A percentile compares a stretch with the other conserved stretches of the same genome.
Conservation (phyloP, 2,113 vertebrate species). For the Myiozetetes cayanensis region DNA sequence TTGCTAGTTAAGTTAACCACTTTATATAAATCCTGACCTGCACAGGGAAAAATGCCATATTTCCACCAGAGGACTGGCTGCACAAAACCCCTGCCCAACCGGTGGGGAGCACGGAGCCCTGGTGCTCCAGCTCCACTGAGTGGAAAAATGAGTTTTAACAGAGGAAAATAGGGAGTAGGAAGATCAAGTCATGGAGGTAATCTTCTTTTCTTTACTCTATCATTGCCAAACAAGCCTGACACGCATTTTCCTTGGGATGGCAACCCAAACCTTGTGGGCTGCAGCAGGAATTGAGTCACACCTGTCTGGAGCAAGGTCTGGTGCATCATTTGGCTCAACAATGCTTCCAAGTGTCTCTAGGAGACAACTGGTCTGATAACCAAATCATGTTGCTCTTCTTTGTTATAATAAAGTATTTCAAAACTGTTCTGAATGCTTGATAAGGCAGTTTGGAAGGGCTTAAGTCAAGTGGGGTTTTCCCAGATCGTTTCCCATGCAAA, state of each 20-base stretch:
- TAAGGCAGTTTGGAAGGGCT: neutral
- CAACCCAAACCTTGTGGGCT: neutral
- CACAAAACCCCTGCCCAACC: neutral
- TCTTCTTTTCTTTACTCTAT: neutral
- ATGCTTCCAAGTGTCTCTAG: neutral
- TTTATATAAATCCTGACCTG: conserved; percentile 34
- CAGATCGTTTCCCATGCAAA: neutral
- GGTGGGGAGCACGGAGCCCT: neutral
- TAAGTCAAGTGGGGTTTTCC: neutral
- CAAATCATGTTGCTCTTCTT: neutral
- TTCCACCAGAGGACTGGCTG: neutral
- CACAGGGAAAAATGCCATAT: neutral
- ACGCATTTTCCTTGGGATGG: neutral
- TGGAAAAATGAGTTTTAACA: neutral
- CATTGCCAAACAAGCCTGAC: neutral
- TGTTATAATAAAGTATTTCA: neutral
- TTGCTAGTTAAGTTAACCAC: conserved; percentile 42
- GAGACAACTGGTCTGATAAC: neutral
- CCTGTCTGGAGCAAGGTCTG: neutral
- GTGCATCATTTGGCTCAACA: neutral
- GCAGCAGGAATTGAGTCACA: neutral
- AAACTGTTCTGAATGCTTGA: neutral
- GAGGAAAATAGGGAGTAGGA: neutral
- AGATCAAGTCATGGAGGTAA: neutral
- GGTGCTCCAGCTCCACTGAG: neutral